phyloP scores from a whole-genome alignment of 2,797 vertebrate species.

The Xerus rutilus region DNA sequence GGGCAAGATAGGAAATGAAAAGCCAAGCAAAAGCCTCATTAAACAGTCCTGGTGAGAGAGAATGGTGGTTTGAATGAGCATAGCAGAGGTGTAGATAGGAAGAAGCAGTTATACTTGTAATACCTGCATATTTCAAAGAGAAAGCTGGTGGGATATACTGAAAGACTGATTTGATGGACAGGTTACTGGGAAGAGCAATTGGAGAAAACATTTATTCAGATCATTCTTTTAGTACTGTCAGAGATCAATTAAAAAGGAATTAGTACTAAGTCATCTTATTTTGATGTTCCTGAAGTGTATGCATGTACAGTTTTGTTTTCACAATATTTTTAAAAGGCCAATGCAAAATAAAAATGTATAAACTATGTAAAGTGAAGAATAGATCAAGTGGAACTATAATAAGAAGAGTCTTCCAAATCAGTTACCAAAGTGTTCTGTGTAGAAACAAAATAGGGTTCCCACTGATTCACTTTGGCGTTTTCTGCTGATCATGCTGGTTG shows the following conservation, averaged over 20 bases:
- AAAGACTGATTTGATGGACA: neutral
- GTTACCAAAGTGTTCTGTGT: neutral
- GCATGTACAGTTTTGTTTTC: neutral
- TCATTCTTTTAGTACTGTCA: neutral
- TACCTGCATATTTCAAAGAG: neutral
- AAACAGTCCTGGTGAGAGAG: neutral
- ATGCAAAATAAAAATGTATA: conserved; percentile 12
- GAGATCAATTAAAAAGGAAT: neutral
- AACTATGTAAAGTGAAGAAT: neutral
- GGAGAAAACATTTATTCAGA: neutral
- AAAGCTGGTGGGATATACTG: neutral
- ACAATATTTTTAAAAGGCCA: neutral
- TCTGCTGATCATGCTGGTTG: neutral
- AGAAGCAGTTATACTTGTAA: conserved; percentile 1
- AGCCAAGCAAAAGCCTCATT: conserved; percentile 44
- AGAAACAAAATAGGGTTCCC: conserved; percentile 12
- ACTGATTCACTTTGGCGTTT: neutral
- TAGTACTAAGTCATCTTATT: neutral
- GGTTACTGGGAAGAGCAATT: neutral
- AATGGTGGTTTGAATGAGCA: conserved; percentile 13
- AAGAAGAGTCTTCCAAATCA: conserved; percentile 6
- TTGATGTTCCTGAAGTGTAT: neutral
- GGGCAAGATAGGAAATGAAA: conserved; percentile 19
- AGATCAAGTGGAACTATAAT: neutral
- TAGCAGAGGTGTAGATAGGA: neutral